A percentile compares a stretch with the other conserved stretches of the same genome.
These are phyloP conservation scores for Andricus curvator DNA, from an alignment of 2,888 invertebrate genomes.

Conservation along the genomic window DNA sequence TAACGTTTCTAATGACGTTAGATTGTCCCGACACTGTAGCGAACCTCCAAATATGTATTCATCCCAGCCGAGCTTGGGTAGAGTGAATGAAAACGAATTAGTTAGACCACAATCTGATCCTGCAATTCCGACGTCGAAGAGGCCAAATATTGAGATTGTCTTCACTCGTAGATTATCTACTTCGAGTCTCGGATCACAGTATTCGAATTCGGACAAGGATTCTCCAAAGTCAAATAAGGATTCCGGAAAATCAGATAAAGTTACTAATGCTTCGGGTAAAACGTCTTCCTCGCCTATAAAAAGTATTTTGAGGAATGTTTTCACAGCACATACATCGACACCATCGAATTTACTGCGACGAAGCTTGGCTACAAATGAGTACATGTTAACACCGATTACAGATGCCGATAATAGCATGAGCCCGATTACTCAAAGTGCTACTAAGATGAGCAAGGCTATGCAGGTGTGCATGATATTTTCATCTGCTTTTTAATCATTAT, in stretches of 20 bases:
- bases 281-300: slow-evolving; percentile 65
- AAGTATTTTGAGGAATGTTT: slow-evolving; percentile 66
- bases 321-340: slow-evolving; percentile 73
- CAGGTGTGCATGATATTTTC: slow-evolving; percentile 81
- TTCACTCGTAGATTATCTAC: slow-evolving; percentile 19
- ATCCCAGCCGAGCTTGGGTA: slow-evolving; percentile 5
- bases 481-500: slow-evolving; percentile 42
- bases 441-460: slow-evolving; percentile 92
- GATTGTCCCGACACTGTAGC: slow-evolving; percentile 66
- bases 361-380: slow-evolving; percentile 71
- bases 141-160: slow-evolving; percentile 50
- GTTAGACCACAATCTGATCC: slow-evolving; percentile 65
- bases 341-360: slow-evolving; percentile 73
- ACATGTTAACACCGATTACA: slow-evolving; percentile 79
- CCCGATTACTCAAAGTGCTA: slow-evolving; percentile 92
- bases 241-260: slow-evolving; percentile 14
- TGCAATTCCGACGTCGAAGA: slow-evolving; percentile 52
- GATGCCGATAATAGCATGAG: slow-evolving; percentile 88
- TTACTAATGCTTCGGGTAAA: not conserved
- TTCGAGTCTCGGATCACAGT: slow-evolving; percentile 40
- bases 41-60: slow-evolving; percentile 70
- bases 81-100: slow-evolving; percentile 49
- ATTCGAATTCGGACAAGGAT: slow-evolving; percentile 47
- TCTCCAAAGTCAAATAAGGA: slow-evolving; percentile 3
- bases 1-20: slow-evolving; percentile 21